Conservation (phyloP, 2,797 vertebrate species). For the Acropternis orthonyx region DNA sequence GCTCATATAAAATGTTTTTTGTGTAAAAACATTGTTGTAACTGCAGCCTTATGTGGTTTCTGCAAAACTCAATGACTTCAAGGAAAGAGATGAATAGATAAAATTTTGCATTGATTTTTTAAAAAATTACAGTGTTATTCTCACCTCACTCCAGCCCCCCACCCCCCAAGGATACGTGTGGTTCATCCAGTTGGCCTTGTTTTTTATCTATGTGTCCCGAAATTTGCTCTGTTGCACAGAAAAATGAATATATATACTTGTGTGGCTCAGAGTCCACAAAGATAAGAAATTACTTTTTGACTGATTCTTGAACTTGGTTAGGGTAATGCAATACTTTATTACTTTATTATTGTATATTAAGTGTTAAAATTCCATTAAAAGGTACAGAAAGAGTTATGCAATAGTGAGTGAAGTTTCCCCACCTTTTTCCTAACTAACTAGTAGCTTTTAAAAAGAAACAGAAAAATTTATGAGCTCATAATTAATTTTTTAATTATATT, state of each 20-base stretch:
- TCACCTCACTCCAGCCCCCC: too few relatives aligned
- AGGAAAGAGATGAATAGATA: not conserved
- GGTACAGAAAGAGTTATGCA: not conserved
- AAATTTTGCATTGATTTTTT: not conserved
- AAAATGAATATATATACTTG: not conserved
- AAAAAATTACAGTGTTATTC: not conserved
- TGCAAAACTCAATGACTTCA: not conserved
- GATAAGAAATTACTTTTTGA: not conserved
- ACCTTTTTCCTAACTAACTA: not conserved
- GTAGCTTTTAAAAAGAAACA: not conserved
- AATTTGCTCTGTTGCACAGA: not conserved
- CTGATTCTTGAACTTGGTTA: not conserved
- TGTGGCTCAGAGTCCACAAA: not conserved
- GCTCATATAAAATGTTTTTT: not conserved
- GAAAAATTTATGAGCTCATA: not conserved
- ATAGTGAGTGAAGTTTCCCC: not conserved
- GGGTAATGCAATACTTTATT: not conserved
- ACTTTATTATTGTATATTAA: not conserved
- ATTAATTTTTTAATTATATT: not conserved
- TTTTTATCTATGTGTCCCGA: not conserved
- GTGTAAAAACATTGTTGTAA: not conserved
- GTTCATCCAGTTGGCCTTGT: not conserved
- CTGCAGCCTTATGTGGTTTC: not conserved
- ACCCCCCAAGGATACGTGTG: not conserved
- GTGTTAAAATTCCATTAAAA: slow-evolving; percentile 1